These are phyloP conservation scores for Phylloscopus whistleri DNA, from an alignment of 2,113 vertebrate genomes.

Conservation along the genomic window DNA sequence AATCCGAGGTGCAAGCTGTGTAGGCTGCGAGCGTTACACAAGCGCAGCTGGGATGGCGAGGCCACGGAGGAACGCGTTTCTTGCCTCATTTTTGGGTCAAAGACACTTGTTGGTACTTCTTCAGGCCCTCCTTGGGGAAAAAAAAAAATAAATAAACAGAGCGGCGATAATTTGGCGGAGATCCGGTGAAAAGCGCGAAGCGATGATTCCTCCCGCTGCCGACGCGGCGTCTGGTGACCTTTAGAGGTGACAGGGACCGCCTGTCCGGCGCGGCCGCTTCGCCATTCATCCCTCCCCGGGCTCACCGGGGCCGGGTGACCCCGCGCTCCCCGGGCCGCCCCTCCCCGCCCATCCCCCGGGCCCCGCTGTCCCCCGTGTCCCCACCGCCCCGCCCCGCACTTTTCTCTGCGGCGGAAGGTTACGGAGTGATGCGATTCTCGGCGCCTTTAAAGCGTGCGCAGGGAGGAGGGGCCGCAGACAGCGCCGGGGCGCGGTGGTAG, in stretches of 20 bases:
- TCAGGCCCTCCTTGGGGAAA: too few relatives aligned
- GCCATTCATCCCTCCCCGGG: neutral
- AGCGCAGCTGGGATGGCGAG: fast-evolving
- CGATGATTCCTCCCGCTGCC: fast-evolving
- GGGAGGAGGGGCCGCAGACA: neutral
- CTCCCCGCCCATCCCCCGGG: neutral
- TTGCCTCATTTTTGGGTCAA: neutral
- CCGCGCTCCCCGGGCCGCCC: neutral
- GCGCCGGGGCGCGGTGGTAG: fast-evolving
- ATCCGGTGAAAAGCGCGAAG: fast-evolving
- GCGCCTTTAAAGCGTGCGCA: neutral
- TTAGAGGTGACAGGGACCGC: neutral
- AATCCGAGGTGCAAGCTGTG: neutral
- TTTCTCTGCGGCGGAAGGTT: constrained; percentile 64
- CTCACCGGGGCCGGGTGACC: too few relatives aligned
- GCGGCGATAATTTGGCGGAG: neutral
- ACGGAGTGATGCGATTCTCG: fast-evolving
- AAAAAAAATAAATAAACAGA: fast-evolving
- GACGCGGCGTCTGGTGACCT: neutral
- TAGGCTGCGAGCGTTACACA: neutral
- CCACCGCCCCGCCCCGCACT: neutral
- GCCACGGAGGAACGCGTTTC: neutral
- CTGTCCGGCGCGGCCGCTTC: neutral
- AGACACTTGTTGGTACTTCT: neutral
- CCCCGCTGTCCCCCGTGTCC: too few relatives aligned